These are phyloP conservation scores for Drosophila arizonae DNA, from an alignment of 1,140 invertebrate genomes.

Conservation along the genomic window DNA sequence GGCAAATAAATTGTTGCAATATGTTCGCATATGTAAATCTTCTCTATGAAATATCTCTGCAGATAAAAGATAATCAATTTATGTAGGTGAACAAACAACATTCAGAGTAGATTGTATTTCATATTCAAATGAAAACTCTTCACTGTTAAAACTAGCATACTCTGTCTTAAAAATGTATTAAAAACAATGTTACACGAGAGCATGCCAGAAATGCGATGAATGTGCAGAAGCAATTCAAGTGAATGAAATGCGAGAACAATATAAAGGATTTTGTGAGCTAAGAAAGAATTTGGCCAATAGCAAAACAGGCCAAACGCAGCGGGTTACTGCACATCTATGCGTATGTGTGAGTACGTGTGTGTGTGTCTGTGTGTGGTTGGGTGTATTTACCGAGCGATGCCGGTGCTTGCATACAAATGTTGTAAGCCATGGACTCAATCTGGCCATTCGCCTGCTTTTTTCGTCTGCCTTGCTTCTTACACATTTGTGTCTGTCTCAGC, in stretches of 20 bases:
- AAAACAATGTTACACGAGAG: neutral
- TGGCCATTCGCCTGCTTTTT: conserved; percentile 8
- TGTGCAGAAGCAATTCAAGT: conserved; percentile 23
- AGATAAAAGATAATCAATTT: no score
- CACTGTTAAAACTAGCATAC: no score
- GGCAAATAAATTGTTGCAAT: neutral
- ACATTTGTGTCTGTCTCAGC: neutral
- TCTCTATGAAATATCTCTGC: no score
- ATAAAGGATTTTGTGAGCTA: conserved; percentile 58
- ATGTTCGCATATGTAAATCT: neutral
- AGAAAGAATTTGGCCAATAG: conserved; percentile 40
- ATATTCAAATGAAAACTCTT: no score
- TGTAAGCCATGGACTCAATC: neutral
- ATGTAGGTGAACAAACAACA: no score
- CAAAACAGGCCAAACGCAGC: conserved; percentile 40
- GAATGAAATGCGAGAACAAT: conserved; percentile 59
- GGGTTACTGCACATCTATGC: conserved; percentile 16
- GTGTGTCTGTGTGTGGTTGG: neutral
- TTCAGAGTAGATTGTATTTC: no score
- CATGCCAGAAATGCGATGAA: conserved; percentile 18
- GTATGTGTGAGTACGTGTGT: conserved; percentile 10
- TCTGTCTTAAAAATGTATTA: no score
- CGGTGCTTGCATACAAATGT: conserved; percentile 44
- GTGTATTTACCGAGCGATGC: conserved; percentile 26
- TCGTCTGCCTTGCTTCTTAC: neutral